A percentile compares a stretch with the other conserved stretches of the same genome.
phyloP scores from a whole-genome alignment of 2,113 vertebrate species.

The Terrapene triunguis region DNA sequence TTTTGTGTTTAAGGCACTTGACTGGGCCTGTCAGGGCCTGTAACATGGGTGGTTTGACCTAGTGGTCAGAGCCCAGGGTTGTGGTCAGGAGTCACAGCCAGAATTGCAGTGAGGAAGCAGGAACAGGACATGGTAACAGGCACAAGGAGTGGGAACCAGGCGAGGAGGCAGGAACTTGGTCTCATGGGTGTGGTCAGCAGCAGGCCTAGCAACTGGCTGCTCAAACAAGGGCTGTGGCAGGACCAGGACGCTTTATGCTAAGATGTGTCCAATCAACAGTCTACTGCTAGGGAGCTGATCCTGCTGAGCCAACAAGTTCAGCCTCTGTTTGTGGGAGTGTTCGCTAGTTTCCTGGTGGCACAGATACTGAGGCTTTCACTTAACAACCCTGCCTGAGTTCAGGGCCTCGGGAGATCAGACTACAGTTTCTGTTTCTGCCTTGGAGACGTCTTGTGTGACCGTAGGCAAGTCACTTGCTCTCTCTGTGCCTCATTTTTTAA shows the following conservation, averaged over 20 bases:
- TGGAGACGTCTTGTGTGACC: neutral
- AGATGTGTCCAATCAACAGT: no score
- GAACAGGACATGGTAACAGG: neutral
- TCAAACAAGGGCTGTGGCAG: neutral
- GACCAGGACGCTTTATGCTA: no score
- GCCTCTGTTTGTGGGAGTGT: neutral
- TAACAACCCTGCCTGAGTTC: no score
- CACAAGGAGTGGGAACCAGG: neutral
- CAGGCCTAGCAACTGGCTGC: neutral
- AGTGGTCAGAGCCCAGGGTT: neutral
- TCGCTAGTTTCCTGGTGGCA: accelerated
- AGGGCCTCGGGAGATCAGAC: neutral
- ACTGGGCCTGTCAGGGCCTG: neutral
- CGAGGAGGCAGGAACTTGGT: neutral
- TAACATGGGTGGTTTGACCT: neutral
- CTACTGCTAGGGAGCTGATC: no score
- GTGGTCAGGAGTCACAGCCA: neutral
- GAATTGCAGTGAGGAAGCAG: neutral
- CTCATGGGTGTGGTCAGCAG: neutral
- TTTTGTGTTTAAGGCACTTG: neutral
- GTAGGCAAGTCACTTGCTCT: neutral
- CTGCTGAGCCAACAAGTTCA: accelerated
- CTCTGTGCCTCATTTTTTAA: neutral
- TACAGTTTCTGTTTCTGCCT: neutral
- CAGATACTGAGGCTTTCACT: neutral